A percentile compares a stretch with the other conserved stretches of the same genome.
phyloP scores from a whole-genome alignment of 1,140 invertebrate species.

The Lucilia sericata region DNA sequence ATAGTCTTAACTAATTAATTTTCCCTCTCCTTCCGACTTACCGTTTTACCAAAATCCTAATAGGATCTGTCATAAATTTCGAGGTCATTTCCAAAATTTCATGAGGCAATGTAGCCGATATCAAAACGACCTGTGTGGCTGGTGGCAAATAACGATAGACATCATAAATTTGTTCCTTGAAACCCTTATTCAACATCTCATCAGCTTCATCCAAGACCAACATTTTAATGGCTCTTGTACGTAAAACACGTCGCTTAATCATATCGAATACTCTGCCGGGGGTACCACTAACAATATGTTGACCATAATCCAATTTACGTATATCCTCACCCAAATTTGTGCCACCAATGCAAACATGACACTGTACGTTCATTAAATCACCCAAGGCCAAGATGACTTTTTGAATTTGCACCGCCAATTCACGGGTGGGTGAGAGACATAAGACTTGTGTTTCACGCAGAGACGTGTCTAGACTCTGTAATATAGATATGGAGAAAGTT shows the following conservation, averaged over 20 bases:
- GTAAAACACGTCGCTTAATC: constrained; percentile 93
- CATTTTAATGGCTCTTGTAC: constrained; percentile 98
- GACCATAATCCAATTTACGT: constrained; percentile 97
- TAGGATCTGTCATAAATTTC: constrained; percentile 99
- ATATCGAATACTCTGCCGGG: constrained; percentile 99
- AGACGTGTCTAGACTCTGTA: constrained; percentile 94
- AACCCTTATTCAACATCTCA: constrained; percentile 99
- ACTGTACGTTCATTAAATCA: constrained; percentile 99
- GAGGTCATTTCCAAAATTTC: constrained; percentile 99
- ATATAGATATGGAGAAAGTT: constrained; percentile 96
- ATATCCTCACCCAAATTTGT: constrained; percentile 99
- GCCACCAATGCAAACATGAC: constrained; percentile 99
- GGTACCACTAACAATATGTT: constrained; percentile 98
- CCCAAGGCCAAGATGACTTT: constrained; percentile 98
- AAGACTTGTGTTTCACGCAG: constrained; percentile 97
- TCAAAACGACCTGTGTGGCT: constrained; percentile 96
- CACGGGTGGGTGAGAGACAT: constrained; percentile 95
- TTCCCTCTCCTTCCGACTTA: constrained; percentile 45
- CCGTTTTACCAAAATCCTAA: constrained; percentile 98
- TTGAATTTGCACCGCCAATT: constrained; percentile 98
- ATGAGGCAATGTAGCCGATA: constrained; percentile 98
- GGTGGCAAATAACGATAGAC: constrained; percentile 98
- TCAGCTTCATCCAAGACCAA: constrained; percentile 98
- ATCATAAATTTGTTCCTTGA: constrained; percentile 99
- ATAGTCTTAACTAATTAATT: no score